Percentiles rank a stretch among this genome's conserved stretches.
phyloP scores from a whole-genome alignment of 2,113 vertebrate genomes.

The Perca fluviatilis region DNA sequence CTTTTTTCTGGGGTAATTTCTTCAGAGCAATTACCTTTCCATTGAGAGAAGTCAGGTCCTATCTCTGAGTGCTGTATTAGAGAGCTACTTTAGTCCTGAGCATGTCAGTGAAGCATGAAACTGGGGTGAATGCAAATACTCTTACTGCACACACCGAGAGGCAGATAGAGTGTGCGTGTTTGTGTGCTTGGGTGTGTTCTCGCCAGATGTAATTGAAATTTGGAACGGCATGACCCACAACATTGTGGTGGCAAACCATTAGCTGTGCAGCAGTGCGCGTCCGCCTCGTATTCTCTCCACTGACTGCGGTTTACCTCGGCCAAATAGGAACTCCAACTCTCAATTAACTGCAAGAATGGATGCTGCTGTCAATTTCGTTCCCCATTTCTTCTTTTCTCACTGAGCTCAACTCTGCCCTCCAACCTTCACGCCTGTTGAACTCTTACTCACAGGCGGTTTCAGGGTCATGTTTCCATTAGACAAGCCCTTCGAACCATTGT shows the following conservation, averaged over 20 bases:
- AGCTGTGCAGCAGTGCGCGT: constrained; percentile 18
- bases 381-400: not conserved
- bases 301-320: constrained; percentile 4
- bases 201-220: constrained; percentile 65
- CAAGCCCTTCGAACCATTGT: not conserved
- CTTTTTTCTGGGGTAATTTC: not conserved
- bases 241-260: constrained; percentile 27
- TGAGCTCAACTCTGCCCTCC: not conserved
- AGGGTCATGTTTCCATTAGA: not conserved
- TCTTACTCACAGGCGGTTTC: not conserved
- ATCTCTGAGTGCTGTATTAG: constrained; percentile 17
- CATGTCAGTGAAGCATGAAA: constrained; percentile 51
- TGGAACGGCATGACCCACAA: constrained; percentile 39
- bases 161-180: constrained; percentile 12
- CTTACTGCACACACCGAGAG: constrained; percentile 52
- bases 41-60: constrained; percentile 15
- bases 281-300: constrained; percentile 25
- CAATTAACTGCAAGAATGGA: not conserved
- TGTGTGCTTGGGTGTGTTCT: constrained; percentile 35
- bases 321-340: constrained; percentile 16
- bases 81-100: constrained; percentile 17
- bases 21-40: constrained; percentile 16
- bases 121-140: constrained; percentile 42
- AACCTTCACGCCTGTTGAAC: not conserved
- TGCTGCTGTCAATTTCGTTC: not conserved